Evolutionary conservation across 2,888 invertebrate genomes (phyloP).

Genomic region (Cabera pusaria): DNA sequence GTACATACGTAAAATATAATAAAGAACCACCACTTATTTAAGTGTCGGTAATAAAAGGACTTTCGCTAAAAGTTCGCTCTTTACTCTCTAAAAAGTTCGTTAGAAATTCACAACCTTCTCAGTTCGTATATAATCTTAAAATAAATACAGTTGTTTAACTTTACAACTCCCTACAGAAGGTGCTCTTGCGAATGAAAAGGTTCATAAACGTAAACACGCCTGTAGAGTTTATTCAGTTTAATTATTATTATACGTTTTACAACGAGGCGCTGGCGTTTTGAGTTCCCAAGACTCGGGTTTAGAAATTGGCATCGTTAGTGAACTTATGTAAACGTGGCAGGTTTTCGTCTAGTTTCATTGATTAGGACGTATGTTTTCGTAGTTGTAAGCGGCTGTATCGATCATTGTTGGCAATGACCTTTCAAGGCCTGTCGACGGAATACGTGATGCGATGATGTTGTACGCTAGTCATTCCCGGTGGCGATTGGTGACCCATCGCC

Average conservation of each 20-base stretch:
- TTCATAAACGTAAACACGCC: slow-evolving; percentile 60
- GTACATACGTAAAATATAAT: too few relatives aligned
- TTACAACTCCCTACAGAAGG: slow-evolving; percentile 46
- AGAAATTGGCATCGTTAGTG: slow-evolving; percentile 15
- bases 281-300: slow-evolving; percentile 8
- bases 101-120: slow-evolving; percentile 7
- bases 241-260: slow-evolving; percentile 34
- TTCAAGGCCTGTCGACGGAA: slow-evolving; percentile 49
- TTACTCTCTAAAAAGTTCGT: not conserved
- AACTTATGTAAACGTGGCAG: slow-evolving; percentile 15
- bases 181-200: slow-evolving; percentile 53
- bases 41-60: too few relatives aligned
- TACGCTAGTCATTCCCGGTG: too few relatives aligned
- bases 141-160: slow-evolving; percentile 51
- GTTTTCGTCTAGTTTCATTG: slow-evolving; percentile 12
- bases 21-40: too few relatives aligned
- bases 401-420: slow-evolving; percentile 65
- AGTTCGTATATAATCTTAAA: slow-evolving; percentile 35
- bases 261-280: slow-evolving; percentile 9
- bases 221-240: slow-evolving; percentile 49
- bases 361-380: slow-evolving; percentile 25
- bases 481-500: too few relatives aligned
- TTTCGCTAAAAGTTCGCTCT: too few relatives aligned
- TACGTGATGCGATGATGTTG: slow-evolving; percentile 27
- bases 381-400: slow-evolving; percentile 57